phyloP scores from a whole-genome alignment of 2,113 vertebrate genomes.

The Tachysurus fulvidraco region DNA sequence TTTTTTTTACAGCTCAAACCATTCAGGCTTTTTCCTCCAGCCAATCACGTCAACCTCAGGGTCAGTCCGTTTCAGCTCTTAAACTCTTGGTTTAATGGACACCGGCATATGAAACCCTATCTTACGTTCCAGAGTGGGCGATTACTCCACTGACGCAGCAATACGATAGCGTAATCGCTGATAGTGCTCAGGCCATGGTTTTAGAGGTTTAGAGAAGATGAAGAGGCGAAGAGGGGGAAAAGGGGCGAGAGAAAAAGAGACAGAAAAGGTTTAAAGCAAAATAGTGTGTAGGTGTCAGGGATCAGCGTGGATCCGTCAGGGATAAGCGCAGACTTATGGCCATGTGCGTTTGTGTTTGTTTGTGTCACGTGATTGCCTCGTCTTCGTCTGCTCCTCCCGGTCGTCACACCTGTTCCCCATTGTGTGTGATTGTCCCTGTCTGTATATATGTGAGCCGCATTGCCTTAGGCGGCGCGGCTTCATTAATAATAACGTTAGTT shows the following conservation, averaged over 20 bases:
- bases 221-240: neutral
- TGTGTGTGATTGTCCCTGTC: no score
- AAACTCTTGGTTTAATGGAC: conserved; percentile 21
- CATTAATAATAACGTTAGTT: no score
- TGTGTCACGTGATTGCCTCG: no score
- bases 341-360: no score
- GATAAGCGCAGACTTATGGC: no score
- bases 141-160: conserved; percentile 27
- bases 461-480: no score
- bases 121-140: conserved; percentile 6
- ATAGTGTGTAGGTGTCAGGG: neutral
- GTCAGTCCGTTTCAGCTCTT: conserved; percentile 28
- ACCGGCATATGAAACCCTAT: conserved; percentile 33
- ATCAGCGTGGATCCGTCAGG: no score
- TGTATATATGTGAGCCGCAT: no score
- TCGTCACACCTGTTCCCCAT: no score
- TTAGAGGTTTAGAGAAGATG: neutral
- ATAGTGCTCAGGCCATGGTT: conserved; percentile 11
- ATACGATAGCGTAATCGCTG: conserved; percentile 30
- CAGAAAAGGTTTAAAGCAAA: neutral
- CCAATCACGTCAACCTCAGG: conserved; percentile 24
- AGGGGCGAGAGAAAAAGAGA: neutral
- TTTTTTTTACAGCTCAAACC: neutral
- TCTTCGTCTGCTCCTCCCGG: no score
- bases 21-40: neutral